Conservation (phyloP, 1,140 invertebrate species). For the Oedothorax gibbosus region DNA sequence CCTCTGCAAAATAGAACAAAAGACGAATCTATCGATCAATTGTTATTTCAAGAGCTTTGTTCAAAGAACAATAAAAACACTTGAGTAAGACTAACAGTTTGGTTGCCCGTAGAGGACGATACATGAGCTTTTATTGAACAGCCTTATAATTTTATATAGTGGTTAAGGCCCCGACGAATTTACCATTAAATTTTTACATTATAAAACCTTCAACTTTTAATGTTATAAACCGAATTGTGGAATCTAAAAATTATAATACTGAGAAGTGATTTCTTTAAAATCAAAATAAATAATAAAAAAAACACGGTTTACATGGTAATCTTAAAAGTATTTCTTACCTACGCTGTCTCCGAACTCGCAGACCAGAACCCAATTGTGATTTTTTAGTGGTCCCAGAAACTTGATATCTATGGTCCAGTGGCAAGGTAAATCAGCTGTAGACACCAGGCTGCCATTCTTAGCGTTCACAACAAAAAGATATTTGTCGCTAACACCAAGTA, state of each 20-base stretch:
- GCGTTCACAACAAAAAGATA: not conserved
- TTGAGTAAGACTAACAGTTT: not conserved
- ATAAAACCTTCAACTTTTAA: too few species aligned
- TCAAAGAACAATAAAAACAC: too few species aligned
- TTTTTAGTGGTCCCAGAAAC: not conserved
- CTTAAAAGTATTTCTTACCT: not conserved
- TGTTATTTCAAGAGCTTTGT: too few species aligned
- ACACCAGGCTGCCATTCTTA: not conserved
- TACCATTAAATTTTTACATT: too few species aligned
- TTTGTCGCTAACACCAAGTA: not conserved
- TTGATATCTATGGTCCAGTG: not conserved
- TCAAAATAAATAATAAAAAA: too few species aligned
- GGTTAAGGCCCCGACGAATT: too few species aligned
- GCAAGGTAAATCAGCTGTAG: not conserved
- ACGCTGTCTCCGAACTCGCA: slow-evolving; percentile 1
- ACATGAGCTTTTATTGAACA: too few species aligned
- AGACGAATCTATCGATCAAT: slow-evolving; percentile 17
- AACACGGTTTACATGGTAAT: too few species aligned
- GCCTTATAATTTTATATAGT: too few species aligned
- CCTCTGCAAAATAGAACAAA: slow-evolving; percentile 23
- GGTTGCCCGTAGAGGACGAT: not conserved
- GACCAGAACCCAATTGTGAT: not conserved
- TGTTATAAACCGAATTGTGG: too few species aligned
- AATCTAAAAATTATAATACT: too few species aligned
- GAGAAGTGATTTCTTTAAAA: too few species aligned